A percentile compares a stretch with the other conserved stretches of the same genome.
Conservation (phyloP, 2,797 vertebrate genomes). For the Gallinago nigripennis region DNA sequence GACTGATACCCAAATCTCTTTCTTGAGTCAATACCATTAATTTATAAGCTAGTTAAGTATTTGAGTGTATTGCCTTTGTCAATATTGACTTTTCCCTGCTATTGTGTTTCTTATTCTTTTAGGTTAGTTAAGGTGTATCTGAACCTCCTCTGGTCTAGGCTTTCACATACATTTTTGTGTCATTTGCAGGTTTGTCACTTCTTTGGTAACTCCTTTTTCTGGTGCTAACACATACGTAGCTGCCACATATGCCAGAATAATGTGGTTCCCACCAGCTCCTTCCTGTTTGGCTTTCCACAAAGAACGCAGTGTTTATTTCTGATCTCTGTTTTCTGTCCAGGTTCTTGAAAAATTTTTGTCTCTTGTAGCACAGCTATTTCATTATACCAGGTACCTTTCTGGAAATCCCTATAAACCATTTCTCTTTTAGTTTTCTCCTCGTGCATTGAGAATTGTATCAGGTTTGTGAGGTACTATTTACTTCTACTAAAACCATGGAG, state of each 20-base stretch:
- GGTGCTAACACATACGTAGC: background rate
- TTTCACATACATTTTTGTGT: background rate
- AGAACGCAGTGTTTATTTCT: background rate
- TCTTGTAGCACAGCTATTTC: background rate
- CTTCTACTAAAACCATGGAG: background rate
- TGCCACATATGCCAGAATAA: background rate
- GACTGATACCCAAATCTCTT: background rate
- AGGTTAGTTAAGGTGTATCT: background rate
- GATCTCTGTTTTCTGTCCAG: background rate
- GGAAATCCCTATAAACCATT: background rate
- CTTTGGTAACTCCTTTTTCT: background rate
- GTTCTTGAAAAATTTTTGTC: background rate
- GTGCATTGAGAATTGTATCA: background rate
- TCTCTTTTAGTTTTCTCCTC: background rate
- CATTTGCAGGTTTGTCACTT: background rate
- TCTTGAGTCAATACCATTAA: slow-evolving; percentile 59
- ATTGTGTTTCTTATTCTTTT: slow-evolving; percentile 21
- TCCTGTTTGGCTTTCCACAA: background rate
- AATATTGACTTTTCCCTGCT: slow-evolving; percentile 42
- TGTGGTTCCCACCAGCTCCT: background rate
- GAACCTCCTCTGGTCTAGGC: background rate
- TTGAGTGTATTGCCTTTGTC: slow-evolving; percentile 31
- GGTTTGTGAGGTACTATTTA: background rate
- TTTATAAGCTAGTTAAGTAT: slow-evolving; percentile 19
- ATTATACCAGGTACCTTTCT: background rate